Evolutionary conservation across 2,888 invertebrate genomes (phyloP), one percentile per base, ranked within the genome.

Genomic region (Abrostola tripartita): DNA sequence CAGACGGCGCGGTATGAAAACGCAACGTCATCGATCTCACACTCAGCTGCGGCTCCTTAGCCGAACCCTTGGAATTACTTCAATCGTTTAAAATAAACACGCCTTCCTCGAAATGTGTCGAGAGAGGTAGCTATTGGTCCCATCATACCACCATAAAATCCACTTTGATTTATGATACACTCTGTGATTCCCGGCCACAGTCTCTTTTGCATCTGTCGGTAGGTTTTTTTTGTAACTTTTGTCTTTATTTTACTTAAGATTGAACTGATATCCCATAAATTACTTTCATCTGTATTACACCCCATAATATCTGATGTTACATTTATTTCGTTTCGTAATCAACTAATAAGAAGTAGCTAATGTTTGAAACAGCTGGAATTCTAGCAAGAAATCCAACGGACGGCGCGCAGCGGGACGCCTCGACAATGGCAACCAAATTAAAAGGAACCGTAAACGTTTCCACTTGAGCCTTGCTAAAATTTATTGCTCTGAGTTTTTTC

Each of bases 381-480:
- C 92, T 87, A 88, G 90, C 87, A 91, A 92, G 92, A 91, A 91
- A 91, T 90, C 86, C 90, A 86, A 86, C 88, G 88, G 88, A 86
- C 87, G 87, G 88, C 85, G 86, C 93, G 81, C 94, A 88, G 92
- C 92, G 92, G 93, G 93, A 90, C 86, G 90, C 88, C 90, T 85
- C 88, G 88, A 94, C 94, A 94, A 94, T 93, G 87, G 90, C 91
- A 91, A 91, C 93, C 93, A 93, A 94, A 94, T 94, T 94, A 94
- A 94, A 94, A 92, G 92, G 87, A 92, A 92, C 92, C 92, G 92
- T 92, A 93, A 94, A 92, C 88, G 92, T 92, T 93, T 92, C 88
- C 89, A 92, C 91, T 92, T 92, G 91, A 90, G 91, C 89, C 90
- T 90, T 90, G 93, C 93, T 91, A 92, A 94, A 94, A 94, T 94